Conservation (phyloP, 2,113 vertebrate genomes). For the Carettochelys insculpta region DNA sequence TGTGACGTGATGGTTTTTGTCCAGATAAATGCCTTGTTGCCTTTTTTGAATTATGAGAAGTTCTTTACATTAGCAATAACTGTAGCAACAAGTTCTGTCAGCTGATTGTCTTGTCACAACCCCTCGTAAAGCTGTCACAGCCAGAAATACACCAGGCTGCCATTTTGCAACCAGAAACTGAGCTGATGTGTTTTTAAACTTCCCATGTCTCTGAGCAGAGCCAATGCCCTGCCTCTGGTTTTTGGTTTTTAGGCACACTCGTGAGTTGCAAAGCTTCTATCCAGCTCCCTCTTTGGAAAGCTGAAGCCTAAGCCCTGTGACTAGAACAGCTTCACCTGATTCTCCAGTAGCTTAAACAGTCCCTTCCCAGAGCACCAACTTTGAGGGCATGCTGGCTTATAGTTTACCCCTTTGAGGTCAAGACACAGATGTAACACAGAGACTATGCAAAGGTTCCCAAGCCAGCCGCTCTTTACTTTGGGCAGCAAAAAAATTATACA, state of each 20-base stretch:
- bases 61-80: neutral
- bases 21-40: neutral
- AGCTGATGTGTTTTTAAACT: neutral
- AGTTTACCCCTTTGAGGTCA: neutral
- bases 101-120: neutral
- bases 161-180: neutral
- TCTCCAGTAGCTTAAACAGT: neutral
- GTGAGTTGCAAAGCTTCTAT: neutral
- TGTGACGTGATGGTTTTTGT: neutral
- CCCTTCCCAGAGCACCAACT: neutral
- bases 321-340: neutral
- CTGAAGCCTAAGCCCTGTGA: neutral
- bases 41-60: neutral
- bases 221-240: neutral
- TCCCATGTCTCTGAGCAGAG: neutral
- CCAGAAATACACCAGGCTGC: neutral
- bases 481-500: neutral
- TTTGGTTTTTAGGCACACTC: neutral
- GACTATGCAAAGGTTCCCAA: neutral
- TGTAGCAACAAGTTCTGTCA: neutral
- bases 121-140: neutral
- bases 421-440: neutral
- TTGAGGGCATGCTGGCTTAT: neutral
- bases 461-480: neutral
- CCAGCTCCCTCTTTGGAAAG: neutral